Conservation (phyloP, 2,113 vertebrate genomes). For the Bambusicola thoracicus region DNA sequence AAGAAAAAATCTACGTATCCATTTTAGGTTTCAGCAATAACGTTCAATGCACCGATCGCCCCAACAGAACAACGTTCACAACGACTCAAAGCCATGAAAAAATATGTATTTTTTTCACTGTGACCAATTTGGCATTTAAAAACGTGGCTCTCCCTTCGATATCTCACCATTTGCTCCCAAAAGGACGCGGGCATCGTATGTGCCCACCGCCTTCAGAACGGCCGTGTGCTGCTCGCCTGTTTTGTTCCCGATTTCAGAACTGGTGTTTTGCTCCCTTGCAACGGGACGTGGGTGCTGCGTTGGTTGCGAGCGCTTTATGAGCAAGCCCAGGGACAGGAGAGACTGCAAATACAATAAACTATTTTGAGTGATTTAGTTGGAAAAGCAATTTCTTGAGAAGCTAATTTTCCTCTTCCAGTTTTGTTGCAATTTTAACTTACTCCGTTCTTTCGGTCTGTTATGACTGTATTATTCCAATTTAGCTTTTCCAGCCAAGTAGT, state of each 20-base stretch:
- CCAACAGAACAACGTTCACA: background rate
- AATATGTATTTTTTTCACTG: background rate
- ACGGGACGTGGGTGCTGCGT: background rate
- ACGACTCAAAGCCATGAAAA: background rate
- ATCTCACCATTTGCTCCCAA: conserved; percentile 11
- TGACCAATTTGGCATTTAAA: background rate
- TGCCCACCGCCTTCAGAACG: background rate
- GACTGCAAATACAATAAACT: background rate
- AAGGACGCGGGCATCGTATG: background rate
- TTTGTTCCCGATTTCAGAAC: conserved; percentile 9
- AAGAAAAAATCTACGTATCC: conserved; percentile 23
- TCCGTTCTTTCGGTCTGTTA: background rate
- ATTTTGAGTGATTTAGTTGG: background rate
- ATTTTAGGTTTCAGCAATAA: conserved; percentile 49
- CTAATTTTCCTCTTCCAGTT: conserved; percentile 9
- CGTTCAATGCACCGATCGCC: background rate
- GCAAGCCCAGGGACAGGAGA: background rate
- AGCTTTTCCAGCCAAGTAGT: background rate
- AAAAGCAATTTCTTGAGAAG: background rate
- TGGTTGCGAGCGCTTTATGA: background rate
- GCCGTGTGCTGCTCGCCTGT: background rate
- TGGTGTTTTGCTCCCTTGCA: background rate
- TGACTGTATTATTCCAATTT: background rate
- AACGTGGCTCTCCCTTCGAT: background rate
- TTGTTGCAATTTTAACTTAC: conserved; percentile 5